Evolutionary conservation across 2,888 invertebrate species (phyloP).

Genomic region (Gandaritis pyraliata): DNA sequence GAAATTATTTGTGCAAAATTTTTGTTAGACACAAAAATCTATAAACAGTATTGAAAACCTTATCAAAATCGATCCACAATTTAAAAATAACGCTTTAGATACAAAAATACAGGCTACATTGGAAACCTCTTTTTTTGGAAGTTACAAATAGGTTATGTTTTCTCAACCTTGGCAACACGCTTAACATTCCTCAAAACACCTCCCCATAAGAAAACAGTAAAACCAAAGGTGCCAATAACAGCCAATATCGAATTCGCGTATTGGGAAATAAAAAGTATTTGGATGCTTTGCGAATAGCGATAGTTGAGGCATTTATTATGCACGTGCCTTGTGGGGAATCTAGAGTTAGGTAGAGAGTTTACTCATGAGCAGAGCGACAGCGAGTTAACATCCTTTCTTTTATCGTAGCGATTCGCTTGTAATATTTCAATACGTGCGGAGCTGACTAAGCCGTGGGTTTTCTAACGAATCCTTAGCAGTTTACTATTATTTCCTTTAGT

Average conservation of each 20-base stretch:
- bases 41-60: too few species aligned
- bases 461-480: too few species aligned
- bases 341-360: slow-evolving; percentile 41
- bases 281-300: slow-evolving; percentile 58
- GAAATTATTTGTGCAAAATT: too few species aligned
- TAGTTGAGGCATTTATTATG: slow-evolving; percentile 72
- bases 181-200: slow-evolving; percentile 7
- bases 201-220: slow-evolving; percentile 14
- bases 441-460: too few species aligned
- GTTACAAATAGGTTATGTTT: not conserved
- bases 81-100: too few species aligned
- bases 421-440: too few species aligned
- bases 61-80: too few species aligned
- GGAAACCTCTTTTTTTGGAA: not conserved
- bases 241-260: slow-evolving; percentile 45
- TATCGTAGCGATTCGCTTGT: not conserved
- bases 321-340: slow-evolving; percentile 68
- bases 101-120: too few species aligned
- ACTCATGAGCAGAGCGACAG: slow-evolving; percentile 34
- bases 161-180: not conserved
- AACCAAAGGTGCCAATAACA: slow-evolving; percentile 28
- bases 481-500: too few species aligned
- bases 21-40: too few species aligned
- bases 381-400: not conserved
- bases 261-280: slow-evolving; percentile 63